These are phyloP conservation scores for Nezara viridula DNA, from an alignment of 2,888 invertebrate genomes.

Conservation along the genomic window DNA sequence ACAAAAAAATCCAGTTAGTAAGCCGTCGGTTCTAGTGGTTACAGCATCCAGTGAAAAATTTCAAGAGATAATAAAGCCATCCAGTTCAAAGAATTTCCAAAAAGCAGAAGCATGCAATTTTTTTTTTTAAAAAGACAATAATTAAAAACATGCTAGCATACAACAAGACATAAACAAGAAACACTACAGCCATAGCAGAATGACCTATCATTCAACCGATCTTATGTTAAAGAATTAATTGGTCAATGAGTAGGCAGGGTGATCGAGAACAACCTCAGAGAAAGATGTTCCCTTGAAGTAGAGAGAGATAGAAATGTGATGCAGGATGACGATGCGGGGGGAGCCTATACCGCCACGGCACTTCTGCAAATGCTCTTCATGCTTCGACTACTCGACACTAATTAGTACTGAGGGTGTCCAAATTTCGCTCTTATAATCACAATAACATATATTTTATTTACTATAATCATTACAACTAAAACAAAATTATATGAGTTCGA, in stretches of 20 bases:
- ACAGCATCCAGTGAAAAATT: constrained; percentile 42
- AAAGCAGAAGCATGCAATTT: constrained; percentile 44
- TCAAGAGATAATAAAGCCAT: constrained; percentile 35
- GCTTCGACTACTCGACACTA: constrained; percentile 63
- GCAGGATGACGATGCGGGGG: constrained; percentile 61
- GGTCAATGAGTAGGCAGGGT: constrained; percentile 60
- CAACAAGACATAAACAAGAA: constrained; percentile 12
- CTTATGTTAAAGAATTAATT: constrained; percentile 59
- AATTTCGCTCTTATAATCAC: constrained; percentile 5
- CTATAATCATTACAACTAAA: not conserved
- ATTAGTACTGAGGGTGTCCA: constrained; percentile 42
- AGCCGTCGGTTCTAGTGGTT: constrained; percentile 56
- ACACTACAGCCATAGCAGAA: constrained; percentile 55
- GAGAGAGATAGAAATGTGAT: constrained; percentile 58
- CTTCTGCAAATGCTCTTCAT: constrained; percentile 64
- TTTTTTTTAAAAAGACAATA: not conserved
- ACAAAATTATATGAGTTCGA: not conserved
- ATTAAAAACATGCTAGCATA: constrained; percentile 49
- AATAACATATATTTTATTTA: not conserved
- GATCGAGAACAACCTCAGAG: constrained; percentile 58
- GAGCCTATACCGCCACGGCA: constrained; percentile 57
- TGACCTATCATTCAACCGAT: constrained; percentile 62
- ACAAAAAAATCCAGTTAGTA: constrained; percentile 52
- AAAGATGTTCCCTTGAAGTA: constrained; percentile 60
- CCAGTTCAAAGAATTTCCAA: not conserved